These are phyloP conservation scores for Polyodon spathula DNA, from an alignment of 2,113 vertebrate genomes.

Conservation along the genomic window DNA sequence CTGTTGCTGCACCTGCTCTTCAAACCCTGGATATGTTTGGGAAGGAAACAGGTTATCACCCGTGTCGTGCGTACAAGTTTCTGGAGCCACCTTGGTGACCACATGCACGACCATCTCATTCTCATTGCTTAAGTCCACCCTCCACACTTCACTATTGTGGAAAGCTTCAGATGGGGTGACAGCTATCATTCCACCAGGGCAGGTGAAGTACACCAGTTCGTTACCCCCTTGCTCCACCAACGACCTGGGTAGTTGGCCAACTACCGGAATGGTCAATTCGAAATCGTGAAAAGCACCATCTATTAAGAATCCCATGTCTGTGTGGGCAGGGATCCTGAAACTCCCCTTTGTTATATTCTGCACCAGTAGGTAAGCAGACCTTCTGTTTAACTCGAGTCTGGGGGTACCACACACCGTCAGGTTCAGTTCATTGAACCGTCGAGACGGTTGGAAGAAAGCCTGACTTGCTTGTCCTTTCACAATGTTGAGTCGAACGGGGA, in stretches of 20 bases:
- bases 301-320: neutral
- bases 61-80: neutral
- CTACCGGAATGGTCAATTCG: neutral
- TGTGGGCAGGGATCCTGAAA: no score
- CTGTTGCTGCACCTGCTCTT: neutral
- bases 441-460: neutral
- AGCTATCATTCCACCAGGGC: neutral
- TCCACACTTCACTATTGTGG: neutral
- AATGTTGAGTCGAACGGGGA: no score
- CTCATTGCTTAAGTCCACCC: neutral
- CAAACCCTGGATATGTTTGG: neutral
- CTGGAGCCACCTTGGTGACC: neutral
- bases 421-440: neutral
- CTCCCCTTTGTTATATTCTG: no score
- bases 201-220: neutral
- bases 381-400: no score
- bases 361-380: no score
- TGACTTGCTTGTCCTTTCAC: neutral
- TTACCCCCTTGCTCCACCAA: neutral
- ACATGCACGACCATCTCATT: neutral
- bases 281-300: neutral
- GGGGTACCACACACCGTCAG: no score
- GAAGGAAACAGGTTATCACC: neutral
- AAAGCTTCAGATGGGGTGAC: neutral
- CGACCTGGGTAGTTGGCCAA: neutral